Base-by-base conservation (phyloP, 2,797 vertebrate genomes). In the Parotocinclus haroldoi region DNA sequence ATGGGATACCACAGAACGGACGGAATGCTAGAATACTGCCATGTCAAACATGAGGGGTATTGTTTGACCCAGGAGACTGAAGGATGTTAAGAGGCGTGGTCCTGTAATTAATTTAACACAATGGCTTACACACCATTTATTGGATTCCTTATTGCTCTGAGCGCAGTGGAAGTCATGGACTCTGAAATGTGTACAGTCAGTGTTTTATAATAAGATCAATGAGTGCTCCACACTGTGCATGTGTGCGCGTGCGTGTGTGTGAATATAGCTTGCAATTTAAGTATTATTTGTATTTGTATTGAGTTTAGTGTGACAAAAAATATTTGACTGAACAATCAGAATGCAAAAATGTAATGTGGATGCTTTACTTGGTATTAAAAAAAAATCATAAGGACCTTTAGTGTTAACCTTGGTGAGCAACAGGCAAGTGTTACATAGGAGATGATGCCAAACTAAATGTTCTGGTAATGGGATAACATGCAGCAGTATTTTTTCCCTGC, bases 71-170 rank as follows among this genome's bases (percentile, higher is more conserved):
- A 37, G 55, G 42, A 59, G 27, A 42, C 40, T 7, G 9, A 42
- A 9, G 40, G 8, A 42, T 11, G 5, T 27, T 27, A 27, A 27
- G 27, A 27, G 27, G 40, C 40, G 1, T 12, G 45, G 6, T 48
- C 7, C 8, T 84, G 83, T 74, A 85, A 84, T 86, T 75, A 77
- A 81, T 80, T 78, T 74, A 88, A 82, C 74, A 74, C 59, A 59
- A 76, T 53, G 78, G 73, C 77, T 86, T 85, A 80, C 79, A 78
- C 77, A 77, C 75, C 78, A 77, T 75, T 83, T 85, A 83, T 82
- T 82, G 75, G 84, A 85, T 87, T 80, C 79, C 74, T 78, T 73
- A 61, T 45, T n/a, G 49, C 51, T 54, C 55, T 14, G 57, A 69
- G 61, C 59, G 7, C 17, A 11, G 38, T 42, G 53, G 42, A 68